A percentile compares a stretch with the other conserved stretches of the same genome.
phyloP scores from a whole-genome alignment of 2,113 vertebrate genomes.

The Leucopternis melanops region DNA sequence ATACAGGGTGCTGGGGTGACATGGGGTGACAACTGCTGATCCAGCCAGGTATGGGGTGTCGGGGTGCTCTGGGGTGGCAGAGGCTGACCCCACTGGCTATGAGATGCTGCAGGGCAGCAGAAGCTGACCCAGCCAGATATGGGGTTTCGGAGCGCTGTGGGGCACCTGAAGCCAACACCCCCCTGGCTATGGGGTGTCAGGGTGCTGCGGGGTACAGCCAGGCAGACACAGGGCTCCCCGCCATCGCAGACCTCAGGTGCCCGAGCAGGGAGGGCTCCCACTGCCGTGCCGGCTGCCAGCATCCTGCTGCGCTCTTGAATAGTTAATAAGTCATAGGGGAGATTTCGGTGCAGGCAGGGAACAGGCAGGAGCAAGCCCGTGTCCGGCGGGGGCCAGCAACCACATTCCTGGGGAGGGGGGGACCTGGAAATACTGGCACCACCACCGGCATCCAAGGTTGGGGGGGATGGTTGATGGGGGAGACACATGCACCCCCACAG shows the following conservation, averaged over 20 bases:
- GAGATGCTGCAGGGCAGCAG: not conserved
- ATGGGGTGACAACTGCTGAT: not conserved
- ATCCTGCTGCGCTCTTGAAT: not conserved
- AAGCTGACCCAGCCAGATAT: no score
- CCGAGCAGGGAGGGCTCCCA: not conserved
- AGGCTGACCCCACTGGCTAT: no score
- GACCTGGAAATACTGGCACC: not conserved
- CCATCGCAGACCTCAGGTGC: not conserved
- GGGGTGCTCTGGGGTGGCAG: not conserved
- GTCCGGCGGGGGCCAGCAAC: not conserved
- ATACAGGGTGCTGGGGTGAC: not conserved
- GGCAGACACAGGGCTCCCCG: not conserved
- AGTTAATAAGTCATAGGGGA: constrained; percentile 39
- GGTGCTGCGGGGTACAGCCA: not conserved
- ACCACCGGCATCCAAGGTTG: accelerated
- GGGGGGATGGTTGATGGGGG: not conserved
- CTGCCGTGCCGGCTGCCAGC: not conserved
- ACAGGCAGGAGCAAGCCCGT: not conserved
- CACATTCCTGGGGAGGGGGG: not conserved
- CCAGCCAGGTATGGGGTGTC: no score
- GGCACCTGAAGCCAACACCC: accelerated
- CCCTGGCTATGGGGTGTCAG: not conserved
- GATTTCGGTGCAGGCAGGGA: not conserved
- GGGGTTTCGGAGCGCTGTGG: accelerated
- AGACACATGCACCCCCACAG: not conserved